These are phyloP conservation scores for Amblyjoppa proteus DNA, from an alignment of 2,888 invertebrate genomes.

Conservation along the genomic window DNA sequence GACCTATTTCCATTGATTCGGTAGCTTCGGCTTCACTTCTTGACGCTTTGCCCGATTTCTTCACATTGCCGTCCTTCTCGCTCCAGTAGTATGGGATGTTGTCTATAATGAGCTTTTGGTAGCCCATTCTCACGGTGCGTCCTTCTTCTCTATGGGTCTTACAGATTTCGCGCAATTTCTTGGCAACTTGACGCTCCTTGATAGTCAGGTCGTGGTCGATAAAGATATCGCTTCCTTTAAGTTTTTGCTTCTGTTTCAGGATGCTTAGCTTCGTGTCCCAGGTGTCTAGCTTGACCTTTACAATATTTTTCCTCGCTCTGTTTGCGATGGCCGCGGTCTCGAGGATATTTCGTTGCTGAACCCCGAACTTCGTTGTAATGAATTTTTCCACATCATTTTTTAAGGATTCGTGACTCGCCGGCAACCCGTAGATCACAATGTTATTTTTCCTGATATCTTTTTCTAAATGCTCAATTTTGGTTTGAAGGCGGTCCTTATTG, in stretches of 20 bases:
- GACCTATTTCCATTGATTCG: neutral
- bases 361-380: conserved; percentile 2
- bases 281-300: conserved; percentile 15
- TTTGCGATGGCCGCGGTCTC: conserved; percentile 19
- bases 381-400: conserved; percentile 29
- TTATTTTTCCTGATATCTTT: conserved; percentile 43
- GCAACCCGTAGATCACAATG: conserved; percentile 20
- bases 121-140: neutral
- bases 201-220: conserved; percentile 38
- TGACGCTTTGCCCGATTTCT: neutral
- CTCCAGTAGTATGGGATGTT: conserved; percentile 11
- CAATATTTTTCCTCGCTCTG: conserved; percentile 23
- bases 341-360: conserved; percentile 19
- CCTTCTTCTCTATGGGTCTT: neutral
- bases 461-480: conserved; percentile 9
- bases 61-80: neutral
- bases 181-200: neutral
- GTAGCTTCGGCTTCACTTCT: neutral
- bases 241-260: conserved; percentile 24
- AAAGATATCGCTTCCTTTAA: conserved; percentile 33
- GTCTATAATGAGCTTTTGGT: conserved; percentile 3
- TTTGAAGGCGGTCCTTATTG: neutral
- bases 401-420: neutral
- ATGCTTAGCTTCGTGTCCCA: conserved; percentile 30
- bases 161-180: neutral